Percentiles rank a stretch among this genome's conserved stretches.
Evolutionary conservation across 2,797 vertebrate genomes (phyloP).

Genomic region (Arctocebus calabarensis): DNA sequence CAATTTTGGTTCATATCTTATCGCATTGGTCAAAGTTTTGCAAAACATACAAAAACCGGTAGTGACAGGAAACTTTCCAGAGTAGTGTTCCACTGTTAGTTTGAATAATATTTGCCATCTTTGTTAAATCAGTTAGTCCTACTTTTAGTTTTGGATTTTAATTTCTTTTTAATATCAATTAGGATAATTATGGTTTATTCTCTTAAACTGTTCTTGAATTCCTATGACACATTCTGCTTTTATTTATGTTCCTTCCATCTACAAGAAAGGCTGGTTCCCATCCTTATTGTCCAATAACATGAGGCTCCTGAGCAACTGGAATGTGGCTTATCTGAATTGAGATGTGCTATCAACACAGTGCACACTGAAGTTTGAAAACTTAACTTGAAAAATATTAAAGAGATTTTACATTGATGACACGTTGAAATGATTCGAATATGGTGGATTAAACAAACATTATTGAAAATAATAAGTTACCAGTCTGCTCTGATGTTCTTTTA

Average conservation of each 20-base stretch:
- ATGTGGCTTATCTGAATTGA: not conserved
- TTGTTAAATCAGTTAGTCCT: not conserved
- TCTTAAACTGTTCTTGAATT: constrained; percentile 2
- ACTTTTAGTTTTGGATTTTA: constrained; percentile 25
- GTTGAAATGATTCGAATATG: not conserved
- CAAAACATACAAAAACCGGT: not conserved
- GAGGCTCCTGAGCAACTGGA: not conserved
- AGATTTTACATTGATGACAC: not conserved
- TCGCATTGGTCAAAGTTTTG: not conserved
- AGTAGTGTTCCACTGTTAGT: not conserved
- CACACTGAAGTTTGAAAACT: not conserved
- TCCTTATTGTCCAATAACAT: not conserved
- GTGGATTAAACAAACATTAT: not conserved
- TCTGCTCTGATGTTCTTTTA: not conserved
- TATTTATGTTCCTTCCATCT: not conserved
- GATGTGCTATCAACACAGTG: fast-evolving
- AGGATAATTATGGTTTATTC: not conserved
- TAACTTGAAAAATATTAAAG: not conserved
- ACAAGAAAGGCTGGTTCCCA: not conserved
- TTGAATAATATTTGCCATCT: not conserved
- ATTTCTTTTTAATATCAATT: constrained; percentile 13
- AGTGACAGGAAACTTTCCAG: not conserved
- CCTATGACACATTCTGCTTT: not conserved
- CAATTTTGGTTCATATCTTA: constrained; percentile 13
- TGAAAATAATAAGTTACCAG: not conserved